phyloP scores from a whole-genome alignment of 2,797 vertebrate genomes.

The Sebastes vulpes region DNA sequence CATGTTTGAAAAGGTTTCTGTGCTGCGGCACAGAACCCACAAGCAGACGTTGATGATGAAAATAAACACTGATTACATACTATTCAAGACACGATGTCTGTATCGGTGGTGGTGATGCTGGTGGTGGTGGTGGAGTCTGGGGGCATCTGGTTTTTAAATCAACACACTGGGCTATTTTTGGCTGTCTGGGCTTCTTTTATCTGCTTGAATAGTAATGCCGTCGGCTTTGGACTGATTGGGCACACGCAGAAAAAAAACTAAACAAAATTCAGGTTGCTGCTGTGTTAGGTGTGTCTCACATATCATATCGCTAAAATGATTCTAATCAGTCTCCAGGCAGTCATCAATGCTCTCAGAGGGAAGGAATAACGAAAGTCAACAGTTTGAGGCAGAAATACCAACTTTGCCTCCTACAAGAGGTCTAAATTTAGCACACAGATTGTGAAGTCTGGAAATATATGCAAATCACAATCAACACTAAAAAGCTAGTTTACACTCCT shows the following conservation, averaged over 20 bases:
- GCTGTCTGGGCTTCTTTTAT: background rate
- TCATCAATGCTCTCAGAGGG: background rate
- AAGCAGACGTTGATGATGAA: slow-evolving; percentile 4
- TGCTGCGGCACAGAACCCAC: background rate
- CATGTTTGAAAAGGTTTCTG: background rate
- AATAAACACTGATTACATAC: slow-evolving; percentile 37
- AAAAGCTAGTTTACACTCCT: background rate
- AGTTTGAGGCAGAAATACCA: background rate
- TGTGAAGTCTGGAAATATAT: background rate
- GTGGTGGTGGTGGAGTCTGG: background rate
- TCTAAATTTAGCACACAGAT: slow-evolving; percentile 22
- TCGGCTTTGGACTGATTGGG: background rate
- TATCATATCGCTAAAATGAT: slow-evolving; percentile 1
- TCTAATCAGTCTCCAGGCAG: slow-evolving; percentile 26
- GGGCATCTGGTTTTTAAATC: slow-evolving; percentile 7
- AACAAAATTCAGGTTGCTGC: background rate
- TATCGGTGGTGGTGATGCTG: background rate
- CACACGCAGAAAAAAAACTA: background rate
- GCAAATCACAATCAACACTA: slow-evolving; percentile 1
- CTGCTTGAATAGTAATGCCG: background rate
- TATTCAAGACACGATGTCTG: slow-evolving; percentile 18
- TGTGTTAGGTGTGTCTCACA: background rate
- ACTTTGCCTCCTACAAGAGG: background rate
- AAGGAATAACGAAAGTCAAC: background rate
- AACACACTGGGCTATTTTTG: slow-evolving; percentile 6